phyloP scores from a whole-genome alignment of 2,888 invertebrate species.

The Chrysolina oricalcia region DNA sequence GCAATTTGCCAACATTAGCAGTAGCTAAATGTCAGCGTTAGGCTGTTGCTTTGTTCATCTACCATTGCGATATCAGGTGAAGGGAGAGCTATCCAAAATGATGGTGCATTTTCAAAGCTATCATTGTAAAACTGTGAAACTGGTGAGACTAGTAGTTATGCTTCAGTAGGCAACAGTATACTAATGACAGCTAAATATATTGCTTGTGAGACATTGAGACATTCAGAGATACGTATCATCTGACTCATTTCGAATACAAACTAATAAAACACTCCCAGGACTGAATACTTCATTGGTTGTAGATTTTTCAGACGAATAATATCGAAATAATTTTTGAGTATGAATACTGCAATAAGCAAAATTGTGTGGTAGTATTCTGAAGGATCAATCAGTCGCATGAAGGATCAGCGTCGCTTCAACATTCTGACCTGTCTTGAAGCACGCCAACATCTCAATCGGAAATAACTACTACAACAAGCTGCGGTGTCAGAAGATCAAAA shows the following conservation, averaged over 20 bases:
- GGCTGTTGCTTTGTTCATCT: background rate
- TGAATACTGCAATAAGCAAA: too few species aligned
- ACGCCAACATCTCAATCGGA: background rate
- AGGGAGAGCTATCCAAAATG: background rate
- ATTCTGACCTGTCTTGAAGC: background rate
- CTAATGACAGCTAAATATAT: background rate
- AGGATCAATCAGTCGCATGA: too few species aligned
- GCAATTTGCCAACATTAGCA: background rate
- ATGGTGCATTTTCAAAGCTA: background rate
- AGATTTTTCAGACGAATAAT: too few species aligned
- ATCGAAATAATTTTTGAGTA: too few species aligned
- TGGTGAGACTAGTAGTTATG: background rate
- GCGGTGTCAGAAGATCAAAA: conserved; percentile 11
- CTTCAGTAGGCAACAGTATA: background rate
- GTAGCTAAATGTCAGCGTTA: background rate
- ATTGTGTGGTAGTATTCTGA: too few species aligned
- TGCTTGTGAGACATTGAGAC: background rate
- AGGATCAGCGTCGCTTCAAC: background rate
- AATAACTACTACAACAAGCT: conserved; percentile 13
- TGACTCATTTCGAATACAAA: too few species aligned
- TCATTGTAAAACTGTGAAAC: background rate
- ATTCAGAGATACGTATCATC: too few species aligned
- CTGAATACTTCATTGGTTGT: too few species aligned
- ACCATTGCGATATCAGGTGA: background rate
- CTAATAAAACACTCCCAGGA: too few species aligned